These are phyloP conservation scores for Aptenodytes forsteri DNA, from an alignment of 2,113 vertebrate species.

Conservation along the genomic window DNA sequence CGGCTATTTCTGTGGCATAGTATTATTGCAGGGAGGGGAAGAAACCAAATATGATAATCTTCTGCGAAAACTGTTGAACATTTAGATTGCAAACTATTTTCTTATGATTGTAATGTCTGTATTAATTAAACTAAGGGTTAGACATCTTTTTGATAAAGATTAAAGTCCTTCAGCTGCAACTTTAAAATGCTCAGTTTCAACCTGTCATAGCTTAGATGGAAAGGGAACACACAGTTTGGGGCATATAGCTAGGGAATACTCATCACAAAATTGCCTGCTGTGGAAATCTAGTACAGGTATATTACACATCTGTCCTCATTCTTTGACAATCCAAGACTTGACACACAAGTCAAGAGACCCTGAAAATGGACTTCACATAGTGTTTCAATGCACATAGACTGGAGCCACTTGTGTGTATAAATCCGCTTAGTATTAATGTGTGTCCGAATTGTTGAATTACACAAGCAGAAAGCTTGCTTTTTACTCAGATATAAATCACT, in stretches of 20 bases:
- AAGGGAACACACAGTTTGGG: not conserved
- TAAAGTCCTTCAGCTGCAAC: not conserved
- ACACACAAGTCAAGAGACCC: not conserved
- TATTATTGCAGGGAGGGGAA: not conserved
- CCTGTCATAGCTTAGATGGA: not conserved
- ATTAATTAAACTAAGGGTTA: not conserved
- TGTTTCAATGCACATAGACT: not conserved
- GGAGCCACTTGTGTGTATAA: not conserved
- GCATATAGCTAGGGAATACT: not conserved
- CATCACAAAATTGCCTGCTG: not conserved
- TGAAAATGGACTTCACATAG: not conserved
- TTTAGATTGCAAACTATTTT: not conserved
- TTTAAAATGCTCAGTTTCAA: not conserved
- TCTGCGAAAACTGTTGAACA: not conserved
- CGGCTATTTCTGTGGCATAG: not conserved
- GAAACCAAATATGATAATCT: not conserved
- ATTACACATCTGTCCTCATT: not conserved
- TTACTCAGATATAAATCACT: not conserved
- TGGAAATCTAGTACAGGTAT: not conserved
- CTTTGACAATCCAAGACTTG: not conserved
- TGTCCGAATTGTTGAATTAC: not conserved
- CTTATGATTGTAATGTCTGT: not conserved
- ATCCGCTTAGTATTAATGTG: not conserved
- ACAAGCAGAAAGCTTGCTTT: not conserved
- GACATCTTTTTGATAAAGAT: not conserved